Evolutionary conservation across 2,797 vertebrate genomes (phyloP), one percentile per base, ranked within the genome.

Genomic region (Rhinella marina): DNA sequence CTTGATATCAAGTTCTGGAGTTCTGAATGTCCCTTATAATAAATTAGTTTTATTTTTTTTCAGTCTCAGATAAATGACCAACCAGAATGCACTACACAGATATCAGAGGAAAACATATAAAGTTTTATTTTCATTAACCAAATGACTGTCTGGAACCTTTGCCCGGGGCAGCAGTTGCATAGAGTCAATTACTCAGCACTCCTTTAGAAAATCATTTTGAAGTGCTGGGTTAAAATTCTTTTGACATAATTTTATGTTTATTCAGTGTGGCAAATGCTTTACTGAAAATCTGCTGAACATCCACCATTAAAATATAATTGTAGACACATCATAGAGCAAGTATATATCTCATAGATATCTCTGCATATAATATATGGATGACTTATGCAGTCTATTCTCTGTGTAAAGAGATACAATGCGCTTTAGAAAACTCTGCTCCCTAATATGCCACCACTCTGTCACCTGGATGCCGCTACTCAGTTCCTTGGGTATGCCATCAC

Each of bases 61-160:
- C 57, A 59, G 62, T 41, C 1, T 19, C 29, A 72, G 68, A 32
- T 32, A 41, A 72, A 72, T 41, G 68, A 41, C 68, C 68, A 72
- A 72, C 19, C 27, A 41, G 29, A 72, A 72, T 41, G 68, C 29
- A 72, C 68, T 23, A 73, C 23, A 8, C 9, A 72, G 68, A 72
- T 72, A 73, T 73, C 16, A 73, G 16, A 48, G 10, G 19, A 73
- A 73, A 19, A 73, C 70, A 73, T 73, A 73, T 72, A 48, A 76
- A 52, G 12, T 76, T 76, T 76, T 76, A n/a, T n/a, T 76, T 76
- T 48, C 73, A 76, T 76, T 76, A 76, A n/a, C 73, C 21, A 76
- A 76, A 76, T 76, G 73, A 50, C 73, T 76, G 70, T 73, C 32
- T 48, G 48, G 41, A 76, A 76, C 73, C 41, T 50, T 76, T 76